Conservation (phyloP, 1,140 invertebrate species). For the Helicorthomorpha holstii region DNA sequence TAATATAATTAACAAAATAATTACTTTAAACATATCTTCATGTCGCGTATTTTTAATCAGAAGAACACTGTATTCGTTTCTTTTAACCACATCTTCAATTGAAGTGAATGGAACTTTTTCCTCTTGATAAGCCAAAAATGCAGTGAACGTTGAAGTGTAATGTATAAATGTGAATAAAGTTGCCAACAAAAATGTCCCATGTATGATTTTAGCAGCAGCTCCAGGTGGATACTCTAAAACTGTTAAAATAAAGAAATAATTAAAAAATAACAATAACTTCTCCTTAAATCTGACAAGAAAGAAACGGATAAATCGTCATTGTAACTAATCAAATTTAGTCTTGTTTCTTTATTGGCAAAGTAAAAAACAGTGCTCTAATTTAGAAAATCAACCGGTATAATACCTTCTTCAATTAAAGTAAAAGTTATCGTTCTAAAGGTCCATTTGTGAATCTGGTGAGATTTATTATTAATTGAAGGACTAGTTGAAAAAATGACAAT, state of each 20-base stretch:
- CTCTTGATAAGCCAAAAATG: neutral
- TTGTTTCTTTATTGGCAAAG: no score
- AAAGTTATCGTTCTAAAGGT: neutral
- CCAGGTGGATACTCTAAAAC: neutral
- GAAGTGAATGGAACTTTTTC: neutral
- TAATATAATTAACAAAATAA: no score
- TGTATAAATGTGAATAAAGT: neutral
- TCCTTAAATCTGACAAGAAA: neutral
- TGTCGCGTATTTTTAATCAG: neutral
- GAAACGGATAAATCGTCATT: no score
- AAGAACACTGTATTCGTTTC: neutral
- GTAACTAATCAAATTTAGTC: no score
- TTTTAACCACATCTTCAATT: neutral
- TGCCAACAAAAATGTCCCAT: neutral
- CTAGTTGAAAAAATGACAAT: neutral
- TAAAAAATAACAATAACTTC: neutral
- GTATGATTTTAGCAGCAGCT: neutral
- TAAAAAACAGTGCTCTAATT: no score
- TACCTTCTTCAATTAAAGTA: neutral
- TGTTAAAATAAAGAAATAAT: neutral
- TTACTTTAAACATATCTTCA: neutral
- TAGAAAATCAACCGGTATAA: no score
- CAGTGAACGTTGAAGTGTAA: neutral
- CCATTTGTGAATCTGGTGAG: neutral
- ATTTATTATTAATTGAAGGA: neutral